Percentiles rank a stretch among this genome's conserved stretches.
Evolutionary conservation across 2,888 invertebrate genomes (phyloP).

Genomic region (Andrena bucephala): DNA sequence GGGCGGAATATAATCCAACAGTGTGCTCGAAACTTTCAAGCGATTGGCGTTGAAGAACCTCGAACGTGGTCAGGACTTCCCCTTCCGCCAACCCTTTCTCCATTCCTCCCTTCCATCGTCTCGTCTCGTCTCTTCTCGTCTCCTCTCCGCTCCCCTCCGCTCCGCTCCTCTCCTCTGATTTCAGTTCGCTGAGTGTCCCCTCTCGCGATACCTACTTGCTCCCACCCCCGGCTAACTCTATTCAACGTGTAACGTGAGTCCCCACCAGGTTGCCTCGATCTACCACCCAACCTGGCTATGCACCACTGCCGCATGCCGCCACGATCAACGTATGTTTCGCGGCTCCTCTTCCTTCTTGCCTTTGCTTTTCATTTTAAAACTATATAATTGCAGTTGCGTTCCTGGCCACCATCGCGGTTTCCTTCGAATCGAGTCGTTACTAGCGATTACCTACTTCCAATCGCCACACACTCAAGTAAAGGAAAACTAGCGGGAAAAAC

Average conservation of each 20-base stretch:
- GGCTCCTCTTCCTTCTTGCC: no score
- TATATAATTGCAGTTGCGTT: no score
- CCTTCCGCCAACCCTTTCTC: conserved; percentile 68
- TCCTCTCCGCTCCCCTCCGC: background rate
- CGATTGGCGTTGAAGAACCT: conserved; percentile 74
- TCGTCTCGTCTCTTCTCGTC: conserved; percentile 1
- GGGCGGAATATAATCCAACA: conserved; percentile 73
- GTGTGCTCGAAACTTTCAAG: conserved; percentile 73
- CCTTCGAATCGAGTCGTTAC: no score
- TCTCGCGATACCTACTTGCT: no score
- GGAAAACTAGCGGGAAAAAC: no score
- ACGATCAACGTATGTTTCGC: background rate
- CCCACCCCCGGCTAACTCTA: no score
- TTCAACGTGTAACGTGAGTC: background rate
- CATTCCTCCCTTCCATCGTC: conserved; percentile 23
- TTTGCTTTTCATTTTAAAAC: no score
- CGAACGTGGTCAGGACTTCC: conserved; percentile 80
- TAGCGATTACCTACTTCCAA: no score
- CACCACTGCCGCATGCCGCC: background rate
- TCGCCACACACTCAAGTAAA: no score
- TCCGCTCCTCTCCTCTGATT: conserved; percentile 7
- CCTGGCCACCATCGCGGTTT: no score
- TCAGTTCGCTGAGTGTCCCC: background rate
- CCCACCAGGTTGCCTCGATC: background rate
- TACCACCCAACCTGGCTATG: background rate